Base-by-base conservation (phyloP, 2,888 invertebrate genomes). In the Fissipunctia ypsillon region DNA sequence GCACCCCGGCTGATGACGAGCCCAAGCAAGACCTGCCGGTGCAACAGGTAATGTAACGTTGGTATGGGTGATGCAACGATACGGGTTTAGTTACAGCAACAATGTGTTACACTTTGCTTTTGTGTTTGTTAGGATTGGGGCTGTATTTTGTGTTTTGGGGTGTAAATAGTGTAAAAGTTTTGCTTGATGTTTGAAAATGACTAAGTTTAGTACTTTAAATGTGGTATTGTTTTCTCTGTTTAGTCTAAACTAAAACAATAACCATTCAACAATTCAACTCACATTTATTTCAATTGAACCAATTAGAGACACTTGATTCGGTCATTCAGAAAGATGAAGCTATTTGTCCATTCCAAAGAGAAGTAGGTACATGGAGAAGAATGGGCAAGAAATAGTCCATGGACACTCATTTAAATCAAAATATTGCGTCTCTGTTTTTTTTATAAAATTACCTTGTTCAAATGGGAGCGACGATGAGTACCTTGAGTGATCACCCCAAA, bases 1-100 rank as follows among this genome's bases (percentile, higher is more conserved):
- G 94, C 72, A 92, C 94, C 71, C 93, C 94, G 88, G 92, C 91
- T 65, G 93, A 93, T n/a, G 94, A 93, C 78, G 93, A 91, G 61
- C 94, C 91, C 76, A 96, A 91, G 77, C 86, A 75, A 65, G 92
- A 90, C 43, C 85, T 80, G 57, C 77, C 85, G 57, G 88, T 82
- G 41, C 73, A 72, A 57, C 93, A 94, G 94, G 95, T 95, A 91
- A 90, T 68, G 73, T 80, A 35, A 22, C n/a, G 2, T 4, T 10
- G 31, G 14, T 38, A 61, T 70, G 75, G 82, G 64, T 76, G 76
- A 73, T 84, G 84, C 84, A 80, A 85, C 78, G 73, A 52, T 76
- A 76, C 71, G 14, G 35, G 59, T n/a, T 45, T n/a, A 54, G 72
- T 69, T 74, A 69, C 56, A 66, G 69, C 45, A 75, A 71, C 65